Evolutionary conservation across 2,113 vertebrate species (phyloP).

Genomic region (Leptocoma aspasia): DNA sequence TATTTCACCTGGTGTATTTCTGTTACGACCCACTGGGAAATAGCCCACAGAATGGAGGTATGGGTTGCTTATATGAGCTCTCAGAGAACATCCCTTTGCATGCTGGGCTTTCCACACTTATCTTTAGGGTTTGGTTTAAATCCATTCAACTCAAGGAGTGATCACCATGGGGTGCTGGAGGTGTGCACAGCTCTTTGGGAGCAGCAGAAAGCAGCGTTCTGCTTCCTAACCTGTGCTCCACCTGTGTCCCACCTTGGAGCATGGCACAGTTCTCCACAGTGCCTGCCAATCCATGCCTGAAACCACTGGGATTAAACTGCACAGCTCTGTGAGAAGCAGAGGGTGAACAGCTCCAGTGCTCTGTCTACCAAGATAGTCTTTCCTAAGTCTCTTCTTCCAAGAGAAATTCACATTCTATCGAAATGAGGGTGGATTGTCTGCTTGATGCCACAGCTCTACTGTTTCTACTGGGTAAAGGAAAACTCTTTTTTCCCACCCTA

Average conservation of each 20-base stretch:
- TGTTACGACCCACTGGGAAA: background rate
- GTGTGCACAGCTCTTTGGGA: background rate
- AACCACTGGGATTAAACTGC: background rate
- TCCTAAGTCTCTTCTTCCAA: background rate
- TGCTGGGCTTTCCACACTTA: background rate
- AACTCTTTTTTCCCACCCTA: background rate
- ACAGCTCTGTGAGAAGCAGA: background rate
- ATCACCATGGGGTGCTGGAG: background rate
- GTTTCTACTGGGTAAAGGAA: background rate
- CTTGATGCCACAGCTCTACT: background rate
- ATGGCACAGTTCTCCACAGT: background rate
- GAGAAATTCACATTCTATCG: background rate
- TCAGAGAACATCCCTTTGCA: fast-evolving
- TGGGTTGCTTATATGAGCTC: background rate
- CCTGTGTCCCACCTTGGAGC: background rate
- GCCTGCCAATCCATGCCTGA: background rate
- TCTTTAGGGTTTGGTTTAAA: background rate
- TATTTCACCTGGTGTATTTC: background rate
- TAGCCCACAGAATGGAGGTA: background rate
- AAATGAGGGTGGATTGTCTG: background rate
- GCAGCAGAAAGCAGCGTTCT: background rate
- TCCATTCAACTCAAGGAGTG: background rate
- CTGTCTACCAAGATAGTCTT: background rate
- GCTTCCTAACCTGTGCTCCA: background rate
- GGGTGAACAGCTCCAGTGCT: background rate